These are phyloP conservation scores for Cataglyphis cursor DNA, from an alignment of 2,888 invertebrate genomes.

Conservation along the genomic window DNA sequence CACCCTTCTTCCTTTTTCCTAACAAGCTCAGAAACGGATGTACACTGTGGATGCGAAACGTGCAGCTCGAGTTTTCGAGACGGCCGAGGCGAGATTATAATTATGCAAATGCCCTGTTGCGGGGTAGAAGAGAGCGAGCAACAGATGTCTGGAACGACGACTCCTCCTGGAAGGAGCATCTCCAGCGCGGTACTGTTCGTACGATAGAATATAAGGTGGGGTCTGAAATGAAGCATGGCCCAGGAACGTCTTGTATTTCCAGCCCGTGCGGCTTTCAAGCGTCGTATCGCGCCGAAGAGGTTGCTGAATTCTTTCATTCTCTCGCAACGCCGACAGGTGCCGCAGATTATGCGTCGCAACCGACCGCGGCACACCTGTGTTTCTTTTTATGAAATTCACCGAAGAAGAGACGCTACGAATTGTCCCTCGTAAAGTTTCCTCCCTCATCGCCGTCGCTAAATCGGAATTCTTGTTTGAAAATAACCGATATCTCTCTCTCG, in stretches of 20 bases:
- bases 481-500: neutral
- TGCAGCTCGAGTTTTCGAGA: constrained; percentile 75
- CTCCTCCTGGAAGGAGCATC: constrained; percentile 70
- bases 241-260: constrained; percentile 63
- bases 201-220: constrained; percentile 71
- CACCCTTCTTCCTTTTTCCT: constrained; percentile 58
- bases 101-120: constrained; percentile 86
- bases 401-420: constrained; percentile 56
- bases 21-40: constrained; percentile 73
- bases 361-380: constrained; percentile 68
- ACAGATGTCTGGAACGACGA: constrained; percentile 86
- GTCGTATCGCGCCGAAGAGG: constrained; percentile 51
- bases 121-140: constrained; percentile 82
- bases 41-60: constrained; percentile 57
- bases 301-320: constrained; percentile 65
- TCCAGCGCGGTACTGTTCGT: constrained; percentile 59
- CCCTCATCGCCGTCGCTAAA: neutral
- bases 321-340: constrained; percentile 72
- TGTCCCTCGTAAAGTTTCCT: constrained; percentile 60
- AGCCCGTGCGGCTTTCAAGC: constrained; percentile 61
- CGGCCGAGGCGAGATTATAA: constrained; percentile 83
- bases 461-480: neutral
- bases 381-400: constrained; percentile 74
- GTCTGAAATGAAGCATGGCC: constrained; percentile 72
- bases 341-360: constrained; percentile 70